Evolutionary conservation across 30 jellyfish, hydroid and myxozoan species (phyloP), one percentile per base, ranked within the genome.

Genomic region (Hydractinia symbiolongicarpus): DNA sequence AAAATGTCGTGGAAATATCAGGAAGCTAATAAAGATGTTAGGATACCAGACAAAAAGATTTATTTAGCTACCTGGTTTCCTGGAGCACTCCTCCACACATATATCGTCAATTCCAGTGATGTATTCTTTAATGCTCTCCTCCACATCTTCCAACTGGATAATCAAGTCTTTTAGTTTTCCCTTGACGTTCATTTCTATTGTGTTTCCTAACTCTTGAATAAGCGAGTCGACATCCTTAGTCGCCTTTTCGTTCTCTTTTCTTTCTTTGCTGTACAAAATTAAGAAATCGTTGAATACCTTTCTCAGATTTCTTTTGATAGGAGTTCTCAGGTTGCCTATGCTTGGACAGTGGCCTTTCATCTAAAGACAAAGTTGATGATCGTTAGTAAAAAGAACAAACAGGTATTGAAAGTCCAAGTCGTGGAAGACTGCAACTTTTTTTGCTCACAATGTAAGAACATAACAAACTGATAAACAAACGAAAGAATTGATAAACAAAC

Each of bases 61-160:
- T 7, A 51, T 64, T 7, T 64, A n/a, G 19, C 19, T 64, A 64
- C 74, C 74, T 54, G 85, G 85, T 77, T 77, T 77, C 9, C 81
- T 57, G 44, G 81, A 72, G 85, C 85, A 77, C 15, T 10, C n/a
- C 14, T 77, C 85, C 17, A 64, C 82, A 50, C 85, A 77, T 21
- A 54, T 76, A 55, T 8, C 50, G 5, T 77, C 85, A 52, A 77
- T 77, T 13, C 54, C 76, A 21, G 20, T 57, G 17, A 53, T 50
- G 60, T 77, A 8, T 60, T 60, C 85, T 77, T 77, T 77, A 53
- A 77, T 55, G 11, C 51, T 55, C 16, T 55, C 73, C 44, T 77
- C 85, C 61, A 60, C 76, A 53, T 77, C 55, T 77, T 77, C 73
- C 30, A 77, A 60, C 73, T 77, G 76, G 8, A 77, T 77, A 21